Evolutionary conservation across 2,888 invertebrate species (phyloP), one percentile per base, ranked within the genome.

Genomic region (Tuberolachnus salignus): DNA sequence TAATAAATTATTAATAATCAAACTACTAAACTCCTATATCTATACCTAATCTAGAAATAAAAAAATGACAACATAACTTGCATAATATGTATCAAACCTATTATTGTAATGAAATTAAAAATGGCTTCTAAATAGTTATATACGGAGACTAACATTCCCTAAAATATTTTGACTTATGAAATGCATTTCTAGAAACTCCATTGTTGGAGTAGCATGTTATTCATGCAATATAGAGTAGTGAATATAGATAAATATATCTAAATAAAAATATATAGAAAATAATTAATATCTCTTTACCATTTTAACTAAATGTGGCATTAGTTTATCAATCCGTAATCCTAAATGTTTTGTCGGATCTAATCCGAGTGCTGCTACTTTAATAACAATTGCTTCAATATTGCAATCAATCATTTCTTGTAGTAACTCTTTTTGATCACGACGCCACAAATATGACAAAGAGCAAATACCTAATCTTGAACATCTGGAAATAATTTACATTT

Each of bases 321-420:
- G 91, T 83, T 96, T 92, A 83, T 89, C 89, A 82, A 98, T 88
- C 59, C 92, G 90, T 87, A 93, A 90, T 55, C 97, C 97, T 82
- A 98, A 89, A 88, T 98, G 97, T 83, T 92, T 88, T 82, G 89
- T 87, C 26, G 95, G 94, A 84, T 94, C 91, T 83, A 99, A 88
- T 46, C 97, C 98, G 84, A 98, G 88, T 11, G 97, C 92, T 80
- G 99, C 98, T 72, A 98, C 97, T 91, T 99, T 99, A 83, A 99
- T 96, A 81, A 99, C 89, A 84, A 99, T 92, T 80, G 98, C 97
- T 85, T 97, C 91, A 82, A 99, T 89, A 83, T 92, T 91, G 85
- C 93, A 93, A 83, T 91, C 91, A 85, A 99, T 95, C 98, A 99
- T 99, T 89, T 98, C 98, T 85, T 94, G 91, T 80, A 99, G 87